Percentiles rank a stretch among this genome's conserved stretches.
Conservation (phyloP, 2,888 invertebrate genomes). For the Drosophila subquinaria region DNA sequence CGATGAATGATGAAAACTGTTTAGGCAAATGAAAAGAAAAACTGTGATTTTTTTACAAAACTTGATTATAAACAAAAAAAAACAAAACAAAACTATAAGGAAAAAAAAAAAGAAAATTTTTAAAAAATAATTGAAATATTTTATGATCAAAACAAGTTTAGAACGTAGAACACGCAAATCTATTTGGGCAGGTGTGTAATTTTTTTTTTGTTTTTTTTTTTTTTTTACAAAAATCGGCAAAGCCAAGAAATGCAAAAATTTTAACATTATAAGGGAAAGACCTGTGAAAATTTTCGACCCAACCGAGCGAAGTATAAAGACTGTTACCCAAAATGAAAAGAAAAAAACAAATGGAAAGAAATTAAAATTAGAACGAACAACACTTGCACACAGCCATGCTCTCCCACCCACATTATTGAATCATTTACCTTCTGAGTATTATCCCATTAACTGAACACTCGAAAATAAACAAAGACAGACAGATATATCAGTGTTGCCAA, state of each 20-base stretch:
- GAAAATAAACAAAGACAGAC: slow-evolving; percentile 5
- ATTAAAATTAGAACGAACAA: slow-evolving; percentile 12
- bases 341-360: slow-evolving; percentile 5
- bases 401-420: slow-evolving; percentile 15
- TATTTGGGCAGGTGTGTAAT: slow-evolving; percentile 14
- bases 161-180: slow-evolving; percentile 22
- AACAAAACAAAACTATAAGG: slow-evolving; percentile 1
- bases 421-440: slow-evolving; percentile 58
- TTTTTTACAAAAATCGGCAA: slow-evolving; percentile 33
- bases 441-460: slow-evolving; percentile 16
- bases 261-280: slow-evolving; percentile 15
- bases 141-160: slow-evolving; percentile 31
- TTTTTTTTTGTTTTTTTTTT: slow-evolving; percentile 27
- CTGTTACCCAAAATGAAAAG: slow-evolving; percentile 45
- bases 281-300: slow-evolving; percentile 42
- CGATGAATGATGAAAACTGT: slow-evolving; percentile 41
- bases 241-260: slow-evolving; percentile 41
- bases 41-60: slow-evolving; percentile 83
- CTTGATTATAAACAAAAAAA: slow-evolving; percentile 67
- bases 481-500: background rate
- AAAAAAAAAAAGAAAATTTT: background rate
- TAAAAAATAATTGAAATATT: slow-evolving; percentile 41
- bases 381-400: slow-evolving; percentile 8
- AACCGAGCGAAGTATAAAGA: slow-evolving; percentile 63
- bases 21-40: slow-evolving; percentile 82